Percentiles rank a stretch among this genome's conserved stretches.
phyloP scores from a whole-genome alignment of 2,113 vertebrate species.

The Myanophis thanlyinensis region DNA sequence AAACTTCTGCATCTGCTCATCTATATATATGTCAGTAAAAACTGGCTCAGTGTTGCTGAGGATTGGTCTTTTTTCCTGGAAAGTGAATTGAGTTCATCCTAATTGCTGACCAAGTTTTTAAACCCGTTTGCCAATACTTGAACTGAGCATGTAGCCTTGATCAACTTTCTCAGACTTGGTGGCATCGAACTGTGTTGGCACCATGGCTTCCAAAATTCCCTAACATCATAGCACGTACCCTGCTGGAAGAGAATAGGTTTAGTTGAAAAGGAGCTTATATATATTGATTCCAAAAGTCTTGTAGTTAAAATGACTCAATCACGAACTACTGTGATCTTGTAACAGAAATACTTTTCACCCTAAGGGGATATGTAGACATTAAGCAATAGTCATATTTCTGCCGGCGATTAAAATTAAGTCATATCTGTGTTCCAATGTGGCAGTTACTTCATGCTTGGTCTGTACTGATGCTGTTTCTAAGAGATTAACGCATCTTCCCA shows the following conservation, averaged over 20 bases:
- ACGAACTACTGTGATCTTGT: slow-evolving; percentile 7
- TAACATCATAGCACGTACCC: not conserved
- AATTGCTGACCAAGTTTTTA: not conserved
- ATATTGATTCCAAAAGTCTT: slow-evolving; percentile 12
- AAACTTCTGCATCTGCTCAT: not conserved
- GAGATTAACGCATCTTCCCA: not conserved
- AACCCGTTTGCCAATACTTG: not conserved
- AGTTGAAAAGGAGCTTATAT: not conserved
- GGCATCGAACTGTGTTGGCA: not conserved
- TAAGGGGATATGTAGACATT: slow-evolving; percentile 15
- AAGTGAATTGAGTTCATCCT: not conserved
- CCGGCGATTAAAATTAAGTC: not conserved
- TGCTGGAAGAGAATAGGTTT: not conserved
- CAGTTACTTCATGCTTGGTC: not conserved
- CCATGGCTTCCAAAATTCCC: not conserved
- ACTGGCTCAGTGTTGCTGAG: not conserved
- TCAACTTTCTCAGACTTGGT: not conserved
- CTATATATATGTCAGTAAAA: not conserved
- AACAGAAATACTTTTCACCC: slow-evolving; percentile 13
- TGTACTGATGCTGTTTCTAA: not conserved
- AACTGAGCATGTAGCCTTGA: not conserved
- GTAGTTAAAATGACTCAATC: slow-evolving; percentile 19
- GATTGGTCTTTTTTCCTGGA: not conserved
- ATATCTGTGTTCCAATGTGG: not conserved
- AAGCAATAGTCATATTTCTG: not conserved